Percentiles rank a stretch among this genome's conserved stretches.
phyloP scores from a whole-genome alignment of 2,888 invertebrate species.

The Dorcus parallelipipedus region DNA sequence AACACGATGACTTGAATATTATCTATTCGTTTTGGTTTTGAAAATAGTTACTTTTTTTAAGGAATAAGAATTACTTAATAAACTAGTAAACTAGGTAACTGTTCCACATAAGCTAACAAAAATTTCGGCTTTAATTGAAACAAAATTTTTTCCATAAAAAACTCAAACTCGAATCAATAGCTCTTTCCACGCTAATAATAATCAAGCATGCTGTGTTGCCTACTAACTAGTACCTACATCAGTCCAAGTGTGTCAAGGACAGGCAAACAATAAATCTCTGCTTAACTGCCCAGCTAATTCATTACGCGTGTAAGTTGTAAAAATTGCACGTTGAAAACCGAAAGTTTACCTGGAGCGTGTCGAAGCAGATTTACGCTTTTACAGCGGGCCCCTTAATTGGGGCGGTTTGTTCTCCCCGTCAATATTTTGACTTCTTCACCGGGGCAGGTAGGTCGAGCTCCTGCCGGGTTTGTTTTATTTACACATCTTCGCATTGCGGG shows the following conservation, averaged over 20 bases:
- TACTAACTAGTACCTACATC: background rate
- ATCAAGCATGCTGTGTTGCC: conserved; percentile 21
- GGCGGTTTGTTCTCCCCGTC: background rate
- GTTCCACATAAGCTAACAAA: too few species aligned
- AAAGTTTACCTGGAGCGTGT: background rate
- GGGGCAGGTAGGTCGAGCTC: background rate
- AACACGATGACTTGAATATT: too few species aligned
- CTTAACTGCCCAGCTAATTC: conserved; percentile 28
- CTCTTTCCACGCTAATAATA: conserved; percentile 27
- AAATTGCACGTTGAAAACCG: background rate
- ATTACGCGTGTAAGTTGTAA: conserved; percentile 19
- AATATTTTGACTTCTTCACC: background rate
- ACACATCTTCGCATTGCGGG: background rate
- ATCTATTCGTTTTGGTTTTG: too few species aligned
- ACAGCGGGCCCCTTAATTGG: background rate
- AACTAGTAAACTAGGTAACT: too few species aligned
- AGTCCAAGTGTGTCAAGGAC: conserved; percentile 34
- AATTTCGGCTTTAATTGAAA: too few species aligned
- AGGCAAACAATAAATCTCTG: conserved; percentile 29
- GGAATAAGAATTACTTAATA: too few species aligned
- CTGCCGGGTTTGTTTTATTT: background rate
- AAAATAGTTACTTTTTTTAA: too few species aligned
- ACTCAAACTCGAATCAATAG: too few species aligned
- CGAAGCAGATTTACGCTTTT: background rate
- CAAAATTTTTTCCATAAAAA: too few species aligned